Percentiles rank a stretch among this genome's conserved stretches.
phyloP scores from a whole-genome alignment of 2,888 invertebrate species.

The Gortyna flavago region DNA sequence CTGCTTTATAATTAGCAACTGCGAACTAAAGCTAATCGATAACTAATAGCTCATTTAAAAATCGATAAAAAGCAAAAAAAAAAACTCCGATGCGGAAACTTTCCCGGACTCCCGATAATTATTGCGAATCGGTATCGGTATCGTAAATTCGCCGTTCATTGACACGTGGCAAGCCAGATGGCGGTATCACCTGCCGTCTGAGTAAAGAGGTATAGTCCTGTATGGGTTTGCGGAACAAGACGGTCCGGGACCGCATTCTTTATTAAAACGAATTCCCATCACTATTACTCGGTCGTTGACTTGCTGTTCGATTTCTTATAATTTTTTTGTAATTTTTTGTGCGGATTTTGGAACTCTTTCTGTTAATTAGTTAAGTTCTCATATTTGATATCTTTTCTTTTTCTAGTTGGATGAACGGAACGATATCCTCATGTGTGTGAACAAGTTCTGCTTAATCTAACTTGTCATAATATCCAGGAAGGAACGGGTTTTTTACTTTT shows the following conservation, averaged over 20 bases:
- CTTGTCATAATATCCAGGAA: background rate
- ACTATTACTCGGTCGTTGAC: slow-evolving; percentile 82
- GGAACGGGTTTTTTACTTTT: background rate
- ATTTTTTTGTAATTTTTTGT: slow-evolving; percentile 23
- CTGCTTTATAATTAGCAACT: slow-evolving; percentile 61
- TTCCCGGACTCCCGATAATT: slow-evolving; percentile 75
- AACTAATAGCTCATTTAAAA: slow-evolving; percentile 68
- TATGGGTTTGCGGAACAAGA: slow-evolving; percentile 78
- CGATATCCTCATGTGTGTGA: background rate
- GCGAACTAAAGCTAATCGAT: slow-evolving; percentile 53
- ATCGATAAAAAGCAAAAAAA: slow-evolving; percentile 70
- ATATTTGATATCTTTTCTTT: background rate
- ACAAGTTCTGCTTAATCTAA: background rate
- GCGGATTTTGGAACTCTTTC: background rate
- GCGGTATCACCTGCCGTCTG: slow-evolving; percentile 82
- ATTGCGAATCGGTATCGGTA: slow-evolving; percentile 78
- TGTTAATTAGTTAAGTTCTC: background rate
- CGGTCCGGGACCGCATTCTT: slow-evolving; percentile 83
- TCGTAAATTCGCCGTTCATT: slow-evolving; percentile 68
- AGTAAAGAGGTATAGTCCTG: slow-evolving; percentile 70
- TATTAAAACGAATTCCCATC: slow-evolving; percentile 75
- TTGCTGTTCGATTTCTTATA: slow-evolving; percentile 57
- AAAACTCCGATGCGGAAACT: slow-evolving; percentile 69
- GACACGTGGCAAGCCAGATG: slow-evolving; percentile 87
- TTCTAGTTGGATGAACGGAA: background rate